Percentiles rank a stretch among this genome's conserved stretches.
These are phyloP conservation scores for Cossypha dichroa DNA, from an alignment of 2,797 vertebrate genomes.

Conservation along the genomic window DNA sequence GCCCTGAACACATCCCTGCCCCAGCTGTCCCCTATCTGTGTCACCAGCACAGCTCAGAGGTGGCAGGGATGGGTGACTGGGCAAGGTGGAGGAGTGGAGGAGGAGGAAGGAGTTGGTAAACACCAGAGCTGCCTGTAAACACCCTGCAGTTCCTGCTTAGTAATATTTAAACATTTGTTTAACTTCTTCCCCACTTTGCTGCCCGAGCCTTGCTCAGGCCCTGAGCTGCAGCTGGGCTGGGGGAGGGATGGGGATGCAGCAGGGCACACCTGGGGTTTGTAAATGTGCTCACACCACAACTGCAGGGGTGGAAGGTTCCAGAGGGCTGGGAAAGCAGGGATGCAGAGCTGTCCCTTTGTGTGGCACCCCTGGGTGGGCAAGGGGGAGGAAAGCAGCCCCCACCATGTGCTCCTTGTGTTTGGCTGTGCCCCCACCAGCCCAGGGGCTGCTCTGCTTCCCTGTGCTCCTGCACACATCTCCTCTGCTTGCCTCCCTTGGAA, in stretches of 20 bases:
- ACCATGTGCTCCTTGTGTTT: fast-evolving
- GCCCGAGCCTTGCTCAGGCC: fast-evolving
- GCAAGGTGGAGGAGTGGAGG: background rate
- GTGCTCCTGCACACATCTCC: background rate
- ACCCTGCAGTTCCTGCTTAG: background rate
- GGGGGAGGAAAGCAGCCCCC: background rate
- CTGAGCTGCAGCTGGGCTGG: background rate
- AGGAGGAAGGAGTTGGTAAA: background rate
- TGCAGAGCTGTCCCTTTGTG: background rate
- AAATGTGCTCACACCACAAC: background rate
- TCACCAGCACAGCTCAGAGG: background rate
- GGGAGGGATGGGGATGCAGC: background rate
- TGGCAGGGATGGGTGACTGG: background rate
- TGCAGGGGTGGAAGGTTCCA: background rate
- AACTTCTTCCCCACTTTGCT: background rate
- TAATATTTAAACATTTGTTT: conserved; percentile 17
- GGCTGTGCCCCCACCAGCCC: fast-evolving
- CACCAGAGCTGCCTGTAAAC: background rate
- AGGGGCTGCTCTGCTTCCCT: background rate
- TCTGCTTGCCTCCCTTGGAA: background rate
- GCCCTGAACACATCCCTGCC: background rate
- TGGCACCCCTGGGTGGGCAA: background rate
- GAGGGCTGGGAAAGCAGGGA: background rate
- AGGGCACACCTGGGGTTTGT: background rate
- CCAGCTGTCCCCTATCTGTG: background rate